Conservation (phyloP, 2,888 invertebrate genomes). For the Drosophila incognita region DNA sequence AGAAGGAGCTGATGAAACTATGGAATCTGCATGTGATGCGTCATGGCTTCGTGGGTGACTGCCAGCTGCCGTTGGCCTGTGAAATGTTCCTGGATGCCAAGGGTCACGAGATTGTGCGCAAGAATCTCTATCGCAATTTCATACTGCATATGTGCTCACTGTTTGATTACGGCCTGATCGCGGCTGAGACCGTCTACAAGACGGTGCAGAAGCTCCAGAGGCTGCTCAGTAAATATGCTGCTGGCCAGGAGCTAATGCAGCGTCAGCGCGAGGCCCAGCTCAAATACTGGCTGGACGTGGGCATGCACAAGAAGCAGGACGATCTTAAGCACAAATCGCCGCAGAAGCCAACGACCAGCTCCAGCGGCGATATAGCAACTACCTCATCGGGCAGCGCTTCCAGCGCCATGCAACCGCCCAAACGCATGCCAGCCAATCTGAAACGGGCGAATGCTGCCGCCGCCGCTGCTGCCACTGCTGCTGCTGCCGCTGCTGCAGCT, state of each 20-base stretch:
- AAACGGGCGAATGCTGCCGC: slow-evolving; percentile 55
- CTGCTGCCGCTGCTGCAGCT: slow-evolving; percentile 30
- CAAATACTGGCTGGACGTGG: slow-evolving; percentile 87
- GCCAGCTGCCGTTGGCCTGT: slow-evolving; percentile 96
- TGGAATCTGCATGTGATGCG: slow-evolving; percentile 99
- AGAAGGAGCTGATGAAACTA: slow-evolving; percentile 99
- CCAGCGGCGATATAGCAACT: slow-evolving; percentile 37
- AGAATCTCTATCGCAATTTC: slow-evolving; percentile 96
- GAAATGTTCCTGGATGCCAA: slow-evolving; percentile 95
- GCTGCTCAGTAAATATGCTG: slow-evolving; percentile 81
- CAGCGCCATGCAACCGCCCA: slow-evolving; percentile 58
- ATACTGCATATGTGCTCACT: slow-evolving; percentile 96
- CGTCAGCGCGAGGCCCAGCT: slow-evolving; percentile 88
- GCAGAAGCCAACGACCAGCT: slow-evolving; percentile 63
- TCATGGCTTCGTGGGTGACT: slow-evolving; percentile 96
- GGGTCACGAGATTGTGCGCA: slow-evolving; percentile 93
- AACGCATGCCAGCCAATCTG: slow-evolving; percentile 60
- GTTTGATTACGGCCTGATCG: slow-evolving; percentile 96
- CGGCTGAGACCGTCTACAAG: slow-evolving; percentile 92
- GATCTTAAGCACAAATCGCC: slow-evolving; percentile 83
- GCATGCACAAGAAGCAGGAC: slow-evolving; percentile 85
- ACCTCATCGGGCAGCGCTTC: slow-evolving; percentile 42
- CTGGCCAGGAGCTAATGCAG: slow-evolving; percentile 83
- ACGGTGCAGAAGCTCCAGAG: slow-evolving; percentile 91
- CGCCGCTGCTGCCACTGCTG: slow-evolving; percentile 29